These are phyloP conservation scores for Streptopelia turtur DNA, from an alignment of 2,797 vertebrate genomes.

Conservation along the genomic window DNA sequence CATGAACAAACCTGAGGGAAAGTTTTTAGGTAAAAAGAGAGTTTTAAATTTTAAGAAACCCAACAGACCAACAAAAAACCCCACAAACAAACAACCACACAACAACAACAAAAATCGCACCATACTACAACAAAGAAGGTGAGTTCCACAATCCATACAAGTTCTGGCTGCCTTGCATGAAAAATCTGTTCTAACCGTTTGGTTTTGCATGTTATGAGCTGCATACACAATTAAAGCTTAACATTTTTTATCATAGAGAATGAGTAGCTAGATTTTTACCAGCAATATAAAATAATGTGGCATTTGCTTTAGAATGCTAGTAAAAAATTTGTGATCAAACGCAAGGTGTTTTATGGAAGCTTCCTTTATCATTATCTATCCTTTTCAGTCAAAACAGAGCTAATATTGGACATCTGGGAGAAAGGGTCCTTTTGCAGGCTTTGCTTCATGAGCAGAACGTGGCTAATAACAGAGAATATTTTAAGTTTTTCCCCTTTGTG, in stretches of 20 bases:
- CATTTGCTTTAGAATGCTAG: neutral
- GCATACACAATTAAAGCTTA: conserved; percentile 12
- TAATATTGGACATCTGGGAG: conserved; percentile 29
- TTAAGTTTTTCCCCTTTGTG: conserved; percentile 42
- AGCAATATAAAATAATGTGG: conserved; percentile 1
- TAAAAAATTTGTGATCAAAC: neutral
- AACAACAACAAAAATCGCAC: neutral
- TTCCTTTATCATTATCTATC: conserved; percentile 11
- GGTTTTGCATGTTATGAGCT: neutral
- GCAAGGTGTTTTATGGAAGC: conserved; percentile 23
- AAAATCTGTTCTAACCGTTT: neutral
- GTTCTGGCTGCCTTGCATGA: neutral
- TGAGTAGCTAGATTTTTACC: conserved; percentile 25
- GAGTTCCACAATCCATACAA: neutral
- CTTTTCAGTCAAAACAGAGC: conserved; percentile 42
- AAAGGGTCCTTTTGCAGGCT: conserved; percentile 1
- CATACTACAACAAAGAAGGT: neutral
- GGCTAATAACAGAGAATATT: conserved; percentile 25
- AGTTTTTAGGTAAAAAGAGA: neutral
- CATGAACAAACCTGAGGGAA: neutral
- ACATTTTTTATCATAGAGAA: neutral
- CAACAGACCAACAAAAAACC: neutral
- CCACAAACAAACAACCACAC: accelerated
- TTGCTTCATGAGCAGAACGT: conserved; percentile 26
- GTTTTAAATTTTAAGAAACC: neutral